A percentile compares a stretch with the other conserved stretches of the same genome.
Evolutionary conservation across 2,113 vertebrate species (phyloP).

Genomic region (Carassius carassius): DNA sequence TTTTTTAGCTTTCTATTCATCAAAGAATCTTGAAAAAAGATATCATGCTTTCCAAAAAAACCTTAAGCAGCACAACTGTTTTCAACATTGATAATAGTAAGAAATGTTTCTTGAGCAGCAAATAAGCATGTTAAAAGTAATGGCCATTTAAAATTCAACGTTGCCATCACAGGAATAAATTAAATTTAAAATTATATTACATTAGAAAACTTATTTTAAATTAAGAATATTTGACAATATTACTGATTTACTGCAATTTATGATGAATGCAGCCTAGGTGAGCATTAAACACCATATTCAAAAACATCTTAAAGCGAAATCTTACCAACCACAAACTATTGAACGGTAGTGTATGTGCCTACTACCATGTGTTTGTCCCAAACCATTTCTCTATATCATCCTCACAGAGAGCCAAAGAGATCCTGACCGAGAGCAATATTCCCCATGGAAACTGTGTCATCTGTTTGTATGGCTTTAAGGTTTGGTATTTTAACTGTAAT

Average conservation of each 20-base stretch:
- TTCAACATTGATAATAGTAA: background rate
- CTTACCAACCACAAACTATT: background rate
- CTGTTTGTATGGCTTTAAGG: slow-evolving; percentile 93
- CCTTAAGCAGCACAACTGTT: too few species aligned
- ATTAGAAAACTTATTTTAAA: too few species aligned
- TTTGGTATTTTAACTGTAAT: background rate
- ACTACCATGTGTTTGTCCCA: background rate
- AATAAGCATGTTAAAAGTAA: background rate
- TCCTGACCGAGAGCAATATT: slow-evolving; percentile 95
- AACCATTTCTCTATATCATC: slow-evolving; percentile 9
- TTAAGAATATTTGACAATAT: too few species aligned
- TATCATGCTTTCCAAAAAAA: too few species aligned
- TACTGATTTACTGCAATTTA: too few species aligned
- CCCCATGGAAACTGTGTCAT: slow-evolving; percentile 95
- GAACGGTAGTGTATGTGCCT: background rate
- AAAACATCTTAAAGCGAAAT: background rate
- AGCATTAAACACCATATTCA: background rate
- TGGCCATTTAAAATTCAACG: background rate
- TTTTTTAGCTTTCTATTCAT: background rate
- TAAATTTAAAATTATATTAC: too few species aligned
- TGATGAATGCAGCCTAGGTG: too few species aligned
- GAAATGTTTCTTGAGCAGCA: background rate
- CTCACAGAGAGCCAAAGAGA: slow-evolving; percentile 94
- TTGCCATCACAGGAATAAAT: too few species aligned
- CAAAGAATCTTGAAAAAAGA: background rate